A percentile compares a stretch with the other conserved stretches of the same genome.
Evolutionary conservation across 2,113 vertebrate genomes (phyloP).

Genomic region (Antechinus flavipes): DNA sequence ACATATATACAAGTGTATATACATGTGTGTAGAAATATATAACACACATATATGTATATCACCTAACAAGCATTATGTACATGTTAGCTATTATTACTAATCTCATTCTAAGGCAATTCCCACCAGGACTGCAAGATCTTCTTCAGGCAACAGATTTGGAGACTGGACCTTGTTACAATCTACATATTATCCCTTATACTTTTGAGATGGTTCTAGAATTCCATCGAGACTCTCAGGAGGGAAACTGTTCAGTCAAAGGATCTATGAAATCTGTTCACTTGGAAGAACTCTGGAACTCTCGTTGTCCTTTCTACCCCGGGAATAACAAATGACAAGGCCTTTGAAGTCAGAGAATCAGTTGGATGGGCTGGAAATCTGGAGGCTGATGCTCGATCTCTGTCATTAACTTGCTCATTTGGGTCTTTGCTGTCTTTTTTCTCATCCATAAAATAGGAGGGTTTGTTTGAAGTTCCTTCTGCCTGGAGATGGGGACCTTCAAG

Average conservation of each 20-base stretch:
- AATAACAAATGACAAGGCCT: not conserved
- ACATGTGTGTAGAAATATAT: no score
- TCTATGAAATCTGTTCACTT: not conserved
- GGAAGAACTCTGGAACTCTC: not conserved
- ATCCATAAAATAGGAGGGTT: not conserved
- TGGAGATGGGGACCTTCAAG: not conserved
- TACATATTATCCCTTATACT: not conserved
- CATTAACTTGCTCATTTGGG: not conserved
- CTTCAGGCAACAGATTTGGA: no score
- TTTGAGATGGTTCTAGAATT: not conserved
- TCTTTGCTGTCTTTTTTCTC: not conserved
- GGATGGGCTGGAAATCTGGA: not conserved
- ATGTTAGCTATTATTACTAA: not conserved
- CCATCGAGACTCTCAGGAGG: not conserved
- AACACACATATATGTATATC: no score
- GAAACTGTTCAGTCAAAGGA: not conserved
- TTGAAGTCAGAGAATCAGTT: not conserved
- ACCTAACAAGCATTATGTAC: not conserved
- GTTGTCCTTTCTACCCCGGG: not conserved
- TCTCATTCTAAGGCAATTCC: not conserved
- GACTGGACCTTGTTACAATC: not conserved
- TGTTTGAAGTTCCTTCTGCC: not conserved
- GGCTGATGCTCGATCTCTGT: not conserved
- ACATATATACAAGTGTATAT: no score
- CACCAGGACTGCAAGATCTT: not conserved